These are phyloP conservation scores for Pollenia griseotomentosa DNA, from an alignment of 2,888 invertebrate genomes.

Conservation along the genomic window DNA sequence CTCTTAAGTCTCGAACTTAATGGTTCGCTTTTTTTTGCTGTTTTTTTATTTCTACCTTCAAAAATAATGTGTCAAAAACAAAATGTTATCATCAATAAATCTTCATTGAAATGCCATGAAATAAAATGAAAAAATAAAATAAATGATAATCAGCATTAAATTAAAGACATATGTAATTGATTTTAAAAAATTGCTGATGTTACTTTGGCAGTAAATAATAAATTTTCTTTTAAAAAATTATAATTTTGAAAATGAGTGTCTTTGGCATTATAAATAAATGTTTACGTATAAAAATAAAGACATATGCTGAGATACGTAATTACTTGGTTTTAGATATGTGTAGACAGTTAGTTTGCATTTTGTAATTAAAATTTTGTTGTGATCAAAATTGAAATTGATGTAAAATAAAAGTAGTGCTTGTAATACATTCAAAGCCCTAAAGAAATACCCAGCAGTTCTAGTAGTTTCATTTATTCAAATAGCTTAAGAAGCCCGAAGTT, in stretches of 20 bases:
- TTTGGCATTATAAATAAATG: not conserved
- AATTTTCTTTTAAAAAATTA: not conserved
- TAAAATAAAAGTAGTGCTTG: no score
- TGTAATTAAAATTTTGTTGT: no score
- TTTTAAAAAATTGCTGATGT: conserved; percentile 41
- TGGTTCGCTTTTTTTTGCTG: not conserved
- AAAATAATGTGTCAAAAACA: conserved; percentile 49
- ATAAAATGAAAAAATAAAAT: not conserved
- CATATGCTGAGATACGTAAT: no score
- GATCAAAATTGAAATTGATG: no score
- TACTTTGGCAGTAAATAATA: conserved; percentile 33
- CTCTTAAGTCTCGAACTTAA: conserved; percentile 15
- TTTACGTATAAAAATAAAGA: not conserved
- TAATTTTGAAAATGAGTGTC: not conserved
- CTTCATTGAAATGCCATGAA: conserved; percentile 36
- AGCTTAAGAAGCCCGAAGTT: no score
- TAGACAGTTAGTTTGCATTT: no score
- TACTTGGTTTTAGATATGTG: no score
- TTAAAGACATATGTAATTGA: conserved; percentile 45
- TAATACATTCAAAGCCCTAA: no score
- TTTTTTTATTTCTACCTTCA: conserved; percentile 23
- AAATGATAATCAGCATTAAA: conserved; percentile 39
- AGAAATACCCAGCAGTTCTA: no score
- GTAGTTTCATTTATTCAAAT: no score
- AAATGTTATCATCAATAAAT: conserved; percentile 54